phyloP scores from a whole-genome alignment of 2,113 vertebrate genomes.

The Dunckerocampus dactyliophorus region DNA sequence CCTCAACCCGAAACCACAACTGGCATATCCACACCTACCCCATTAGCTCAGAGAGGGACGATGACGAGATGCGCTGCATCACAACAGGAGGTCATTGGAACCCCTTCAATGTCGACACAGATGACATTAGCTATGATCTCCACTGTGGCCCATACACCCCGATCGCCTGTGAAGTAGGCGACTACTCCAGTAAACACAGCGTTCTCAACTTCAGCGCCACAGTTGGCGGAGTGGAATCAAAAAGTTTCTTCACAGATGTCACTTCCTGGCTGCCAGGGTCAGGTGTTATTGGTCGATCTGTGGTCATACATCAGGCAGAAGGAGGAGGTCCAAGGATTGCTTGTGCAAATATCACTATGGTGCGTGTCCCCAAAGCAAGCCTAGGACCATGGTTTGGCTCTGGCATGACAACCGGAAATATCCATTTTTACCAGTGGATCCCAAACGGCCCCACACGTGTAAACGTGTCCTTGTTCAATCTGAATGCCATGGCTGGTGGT shows the following conservation, averaged over 20 bases:
- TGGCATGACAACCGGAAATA: conserved; percentile 42
- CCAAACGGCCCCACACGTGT: conserved; percentile 66
- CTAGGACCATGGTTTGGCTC: conserved; percentile 62
- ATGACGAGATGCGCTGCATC: conserved; percentile 51
- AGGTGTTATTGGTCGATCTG: conserved; percentile 62
- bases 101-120: conserved; percentile 58
- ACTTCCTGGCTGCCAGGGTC: conserved; percentile 62
- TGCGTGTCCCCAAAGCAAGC: conserved; percentile 42
- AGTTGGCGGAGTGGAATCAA: conserved; percentile 39
- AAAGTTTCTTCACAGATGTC: conserved; percentile 75
- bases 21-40: conserved; percentile 76
- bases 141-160: conserved; percentile 62
- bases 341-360: conserved; percentile 73
- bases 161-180: conserved; percentile 74
- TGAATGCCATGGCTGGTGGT: conserved; percentile 58
- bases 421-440: conserved; percentile 60
- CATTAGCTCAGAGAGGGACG: conserved; percentile 72
- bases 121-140: conserved; percentile 48
- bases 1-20: conserved; percentile 62
- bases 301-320: conserved; percentile 70
- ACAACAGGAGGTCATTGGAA: conserved; percentile 75
- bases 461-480: conserved; percentile 54
- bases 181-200: conserved; percentile 64
- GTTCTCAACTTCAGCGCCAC: conserved; percentile 47
- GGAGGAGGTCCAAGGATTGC: conserved; percentile 56